Evolutionary conservation across 2,888 invertebrate genomes (phyloP), one percentile per base, ranked within the genome.

Genomic region (Smittia aterrima): DNA sequence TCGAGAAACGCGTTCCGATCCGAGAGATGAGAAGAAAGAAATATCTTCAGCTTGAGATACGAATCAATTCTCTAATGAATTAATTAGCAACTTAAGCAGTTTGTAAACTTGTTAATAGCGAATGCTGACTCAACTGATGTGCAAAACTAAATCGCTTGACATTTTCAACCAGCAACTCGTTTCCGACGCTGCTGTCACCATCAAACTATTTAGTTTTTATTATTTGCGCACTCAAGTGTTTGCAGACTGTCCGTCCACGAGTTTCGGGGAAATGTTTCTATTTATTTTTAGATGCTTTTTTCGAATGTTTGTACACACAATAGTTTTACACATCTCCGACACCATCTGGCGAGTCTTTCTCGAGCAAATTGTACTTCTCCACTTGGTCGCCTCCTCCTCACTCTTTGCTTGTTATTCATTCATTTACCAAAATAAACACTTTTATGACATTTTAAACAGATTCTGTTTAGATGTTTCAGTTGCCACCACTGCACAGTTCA

Each of bases 351-450:
- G 32, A 32, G 32, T 32, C 9, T 32, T 32, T 32, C 9, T 32
- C 32, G 32, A 32, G 32, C 32, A 32, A 32, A 32, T 32, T 32
- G 32, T 32, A 6, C 32, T 32, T 32, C 32, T 32, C 32, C 32
- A 32, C 32, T 32, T 9, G 32, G 32, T 47, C 53, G 18, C n/a
- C n/a, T 18, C 53, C 3, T 47, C 53, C n/a, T 16, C 53, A 4
- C 18, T 18, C 53, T 16, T 4, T 66, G 18, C 66, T 4, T 68
- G 68, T 68, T 68, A 16, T 16, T 68, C 62, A 22, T 68, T 68
- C 68, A 68, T 68, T 68, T 68, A 68, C 68, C 47, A 68, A 68
- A 68, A 68, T 68, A 68, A 68, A 68, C 68, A 68, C 68, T 68
- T 47, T 68, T 68, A 68, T 68, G 68, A 68, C 68, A 68, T 68